Evolutionary conservation across 1,140 invertebrate species (phyloP), one percentile per base, ranked within the genome.

Genomic region (Melanaphis sacchari): DNA sequence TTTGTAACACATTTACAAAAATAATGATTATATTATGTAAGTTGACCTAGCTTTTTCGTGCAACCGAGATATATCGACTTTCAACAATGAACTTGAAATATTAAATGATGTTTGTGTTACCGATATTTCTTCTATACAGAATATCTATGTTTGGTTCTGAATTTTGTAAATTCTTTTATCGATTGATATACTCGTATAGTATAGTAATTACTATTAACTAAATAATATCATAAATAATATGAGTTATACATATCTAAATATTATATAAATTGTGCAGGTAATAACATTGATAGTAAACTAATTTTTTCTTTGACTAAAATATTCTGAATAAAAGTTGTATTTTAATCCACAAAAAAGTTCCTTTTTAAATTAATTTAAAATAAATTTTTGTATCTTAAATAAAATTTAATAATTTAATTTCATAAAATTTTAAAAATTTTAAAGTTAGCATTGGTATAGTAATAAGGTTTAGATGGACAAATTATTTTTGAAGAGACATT

Each of bases 41-140:
- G 89, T 90, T 90, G 89, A 90, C 89, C 89, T 90, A 90, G 89
- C 89, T 41, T 90, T 41, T 66, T 66, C 26, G 40, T 66, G 40
- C 54, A n/a, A 90, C n/a, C 26, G 31, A 40, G 41, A 90, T 26
- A 41, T 41, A 90, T 41, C 52, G 52, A 59, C 89, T 90, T 90
- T 90, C 40, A 66, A 59, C 38, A 31, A 2, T 90, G 38, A 59
- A 66, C 38, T 90, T 40, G 52, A 59, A 89, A 52, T 36, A 41
- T 15, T 90, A 40, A 66, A 90, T 41, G 31, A 26, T 89, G 36
- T 38, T 89, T 7, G 1, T 40, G 9, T 59, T 59, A 59, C 40
- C 18, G 31, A 36, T 76, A n/a, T 76, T 76, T 76, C 9, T 66
- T 76, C 18, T n/a, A 76, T 15, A 76, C 31, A 18, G 15, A 76